Conservation (phyloP, 2,797 vertebrate genomes). For the Scyliorhinus canicula region DNA sequence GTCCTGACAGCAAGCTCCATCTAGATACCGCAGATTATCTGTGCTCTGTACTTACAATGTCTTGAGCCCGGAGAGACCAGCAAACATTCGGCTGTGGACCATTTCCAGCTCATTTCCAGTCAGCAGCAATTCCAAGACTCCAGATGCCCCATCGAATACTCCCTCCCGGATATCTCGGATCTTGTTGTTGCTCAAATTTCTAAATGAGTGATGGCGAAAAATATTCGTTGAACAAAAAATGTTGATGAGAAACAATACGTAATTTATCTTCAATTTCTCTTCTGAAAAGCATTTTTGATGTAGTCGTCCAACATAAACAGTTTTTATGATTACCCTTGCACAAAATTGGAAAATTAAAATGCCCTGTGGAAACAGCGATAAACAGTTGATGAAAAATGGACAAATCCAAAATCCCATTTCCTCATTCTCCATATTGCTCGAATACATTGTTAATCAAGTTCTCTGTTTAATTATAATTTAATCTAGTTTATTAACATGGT, state of each 20-base stretch:
- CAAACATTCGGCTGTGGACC: conserved; percentile 80
- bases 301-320: neutral
- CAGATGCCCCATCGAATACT: conserved; percentile 72
- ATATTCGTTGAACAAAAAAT: neutral
- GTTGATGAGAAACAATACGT: neutral
- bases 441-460: conserved; percentile 10
- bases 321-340: neutral
- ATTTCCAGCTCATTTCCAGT: conserved; percentile 85
- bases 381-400: conserved; percentile 1
- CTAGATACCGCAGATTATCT: neutral
- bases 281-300: neutral
- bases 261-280: neutral
- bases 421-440: neutral
- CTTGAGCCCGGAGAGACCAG: conserved; percentile 78
- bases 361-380: neutral
- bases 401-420: neutral
- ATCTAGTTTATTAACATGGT: neutral
- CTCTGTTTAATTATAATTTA: neutral
- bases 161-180: conserved; percentile 87
- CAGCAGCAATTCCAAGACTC: conserved; percentile 81
- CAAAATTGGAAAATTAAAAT: neutral
- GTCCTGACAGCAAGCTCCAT: neutral
- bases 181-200: conserved; percentile 93
- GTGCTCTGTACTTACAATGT: conserved; percentile 71
- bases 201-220: conserved; percentile 44